A percentile compares a stretch with the other conserved stretches of the same genome.
Evolutionary conservation across 2,797 vertebrate species (phyloP).

Genomic region (Yasuhikotakia modesta): DNA sequence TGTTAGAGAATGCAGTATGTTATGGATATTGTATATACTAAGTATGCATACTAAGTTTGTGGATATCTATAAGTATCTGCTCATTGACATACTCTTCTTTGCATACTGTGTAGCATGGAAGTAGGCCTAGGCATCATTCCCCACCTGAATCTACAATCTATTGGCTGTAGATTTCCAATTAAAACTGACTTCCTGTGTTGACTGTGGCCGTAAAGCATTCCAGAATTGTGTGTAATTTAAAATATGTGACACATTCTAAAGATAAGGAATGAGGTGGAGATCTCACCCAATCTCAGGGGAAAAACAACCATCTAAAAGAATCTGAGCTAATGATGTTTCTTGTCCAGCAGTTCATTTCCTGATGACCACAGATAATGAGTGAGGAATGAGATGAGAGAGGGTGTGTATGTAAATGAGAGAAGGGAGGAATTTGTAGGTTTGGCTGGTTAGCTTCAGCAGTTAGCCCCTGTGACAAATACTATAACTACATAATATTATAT

Average conservation of each 20-base stretch:
- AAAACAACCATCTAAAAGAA: slow-evolving; percentile 11
- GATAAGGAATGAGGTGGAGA: neutral
- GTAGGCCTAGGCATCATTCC: neutral
- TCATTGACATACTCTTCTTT: neutral
- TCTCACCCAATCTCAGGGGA: slow-evolving; percentile 38
- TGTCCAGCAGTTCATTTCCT: slow-evolving; percentile 24
- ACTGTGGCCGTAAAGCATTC: slow-evolving; percentile 1
- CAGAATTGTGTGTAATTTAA: neutral
- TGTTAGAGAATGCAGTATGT: neutral
- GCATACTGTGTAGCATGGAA: neutral
- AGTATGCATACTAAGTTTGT: neutral
- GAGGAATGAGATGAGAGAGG: slow-evolving; percentile 18
- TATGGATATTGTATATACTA: neutral
- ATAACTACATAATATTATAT: too few relatives aligned
- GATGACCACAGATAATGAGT: slow-evolving; percentile 26
- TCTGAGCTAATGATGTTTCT: neutral
- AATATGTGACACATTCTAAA: slow-evolving; percentile 10
- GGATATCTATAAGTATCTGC: neutral
- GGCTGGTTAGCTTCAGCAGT: too few relatives aligned
- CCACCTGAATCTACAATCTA: neutral
- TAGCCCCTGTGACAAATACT: too few relatives aligned
- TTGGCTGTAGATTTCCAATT: neutral
- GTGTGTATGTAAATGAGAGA: slow-evolving; percentile 1
- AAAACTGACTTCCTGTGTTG: neutral
- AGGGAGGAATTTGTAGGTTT: too few relatives aligned